A percentile compares a stretch with the other conserved stretches of the same genome.
These are phyloP conservation scores for Poeciliopsis turrubarensis DNA, from an alignment of 2,113 vertebrate genomes.

Conservation along the genomic window DNA sequence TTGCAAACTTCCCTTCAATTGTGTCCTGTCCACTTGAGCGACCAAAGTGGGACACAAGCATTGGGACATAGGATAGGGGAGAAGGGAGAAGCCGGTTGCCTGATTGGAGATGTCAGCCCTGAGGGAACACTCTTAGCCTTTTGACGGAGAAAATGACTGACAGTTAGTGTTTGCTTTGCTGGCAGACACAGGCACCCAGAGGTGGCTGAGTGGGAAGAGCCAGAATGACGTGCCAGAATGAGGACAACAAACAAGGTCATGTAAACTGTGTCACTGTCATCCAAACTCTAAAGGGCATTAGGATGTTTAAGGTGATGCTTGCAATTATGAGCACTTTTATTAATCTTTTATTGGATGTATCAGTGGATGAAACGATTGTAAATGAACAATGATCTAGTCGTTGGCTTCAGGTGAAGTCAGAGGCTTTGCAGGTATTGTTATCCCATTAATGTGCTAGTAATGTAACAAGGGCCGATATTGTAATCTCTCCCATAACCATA, in stretches of 20 bases:
- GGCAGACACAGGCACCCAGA: constrained; percentile 65
- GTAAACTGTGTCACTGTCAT: constrained; percentile 58
- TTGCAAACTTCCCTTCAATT: constrained; percentile 30
- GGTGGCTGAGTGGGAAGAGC: constrained; percentile 49
- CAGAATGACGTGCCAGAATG: constrained; percentile 53
- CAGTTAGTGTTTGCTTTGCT: constrained; percentile 60
- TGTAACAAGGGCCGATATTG: not conserved
- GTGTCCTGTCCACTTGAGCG: constrained; percentile 37
- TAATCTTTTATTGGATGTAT: not conserved
- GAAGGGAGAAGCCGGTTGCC: constrained; percentile 35
- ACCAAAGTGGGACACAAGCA: constrained; percentile 45
- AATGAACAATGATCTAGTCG: not conserved
- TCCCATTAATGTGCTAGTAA: not conserved
- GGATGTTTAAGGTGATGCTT: constrained; percentile 35
- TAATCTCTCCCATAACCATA: not conserved
- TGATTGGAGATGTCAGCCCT: constrained; percentile 50
- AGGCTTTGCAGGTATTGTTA: not conserved
- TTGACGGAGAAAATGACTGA: constrained; percentile 63
- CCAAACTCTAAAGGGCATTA: constrained; percentile 32
- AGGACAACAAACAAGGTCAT: constrained; percentile 64
- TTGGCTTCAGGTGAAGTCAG: not conserved
- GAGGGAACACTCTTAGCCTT: constrained; percentile 40
- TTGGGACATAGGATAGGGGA: constrained; percentile 24
- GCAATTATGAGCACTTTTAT: not conserved
- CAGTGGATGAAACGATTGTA: not conserved